A percentile compares a stretch with the other conserved stretches of the same genome.
phyloP scores from a whole-genome alignment of 2,888 invertebrate genomes.

The Coleophora flavipennella region DNA sequence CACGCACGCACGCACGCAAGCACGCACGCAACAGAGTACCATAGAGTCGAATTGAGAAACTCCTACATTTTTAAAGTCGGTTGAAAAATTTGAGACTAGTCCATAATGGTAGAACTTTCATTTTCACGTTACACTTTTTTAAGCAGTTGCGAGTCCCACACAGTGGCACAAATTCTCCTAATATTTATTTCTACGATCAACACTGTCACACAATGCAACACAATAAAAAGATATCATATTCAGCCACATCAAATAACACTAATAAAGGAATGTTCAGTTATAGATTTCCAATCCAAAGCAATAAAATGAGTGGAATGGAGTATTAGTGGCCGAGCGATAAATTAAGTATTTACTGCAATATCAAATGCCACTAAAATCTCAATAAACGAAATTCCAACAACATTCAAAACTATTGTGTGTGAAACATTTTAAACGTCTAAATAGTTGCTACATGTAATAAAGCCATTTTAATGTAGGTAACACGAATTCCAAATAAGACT shows the following conservation, averaged over 20 bases:
- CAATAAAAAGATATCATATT: slow-evolving; percentile 42
- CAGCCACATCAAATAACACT: slow-evolving; percentile 56
- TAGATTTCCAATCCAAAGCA: slow-evolving; percentile 48
- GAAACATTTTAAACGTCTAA: slow-evolving; percentile 2
- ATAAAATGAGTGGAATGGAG: slow-evolving; percentile 60
- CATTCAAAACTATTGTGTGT: slow-evolving; percentile 20
- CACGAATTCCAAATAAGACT: slow-evolving; percentile 9
- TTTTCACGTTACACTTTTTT: too few relatives aligned
- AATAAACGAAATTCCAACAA: slow-evolving; percentile 42
- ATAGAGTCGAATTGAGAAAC: too few relatives aligned
- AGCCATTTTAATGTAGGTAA: neutral
- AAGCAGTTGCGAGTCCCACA: neutral
- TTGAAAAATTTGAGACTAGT: too few relatives aligned
- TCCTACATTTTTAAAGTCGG: too few relatives aligned
- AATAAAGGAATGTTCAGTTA: slow-evolving; percentile 43
- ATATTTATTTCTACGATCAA: slow-evolving; percentile 5
- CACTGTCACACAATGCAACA: slow-evolving; percentile 30
- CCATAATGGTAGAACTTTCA: too few relatives aligned
- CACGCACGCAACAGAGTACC: too few relatives aligned
- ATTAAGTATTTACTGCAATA: slow-evolving; percentile 61
- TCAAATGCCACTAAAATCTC: slow-evolving; percentile 60
- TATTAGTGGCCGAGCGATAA: slow-evolving; percentile 56
- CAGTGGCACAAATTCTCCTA: slow-evolving; percentile 11
- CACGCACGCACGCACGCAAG: too few relatives aligned
- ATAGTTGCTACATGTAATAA: neutral